A percentile compares a stretch with the other conserved stretches of the same genome.
phyloP scores from a whole-genome alignment of 2,888 invertebrate genomes.

The Flexamia atlantica region DNA sequence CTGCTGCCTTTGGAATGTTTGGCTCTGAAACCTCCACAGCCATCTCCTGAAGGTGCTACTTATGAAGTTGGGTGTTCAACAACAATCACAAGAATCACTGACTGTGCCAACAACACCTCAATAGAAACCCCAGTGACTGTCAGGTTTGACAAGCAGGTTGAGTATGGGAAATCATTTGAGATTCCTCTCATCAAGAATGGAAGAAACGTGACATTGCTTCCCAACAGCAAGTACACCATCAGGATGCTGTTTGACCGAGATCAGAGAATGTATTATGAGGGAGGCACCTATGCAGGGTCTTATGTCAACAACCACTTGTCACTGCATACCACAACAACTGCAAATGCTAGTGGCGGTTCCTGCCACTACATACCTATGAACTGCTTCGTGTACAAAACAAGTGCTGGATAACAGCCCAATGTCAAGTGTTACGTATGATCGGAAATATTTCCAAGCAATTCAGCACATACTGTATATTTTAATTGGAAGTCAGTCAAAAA shows the following conservation, averaged over 20 bases:
- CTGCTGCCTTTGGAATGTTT: not conserved
- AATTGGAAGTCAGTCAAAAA: no score
- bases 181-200: not conserved
- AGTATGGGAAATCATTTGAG: not conserved
- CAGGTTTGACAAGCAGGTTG: not conserved
- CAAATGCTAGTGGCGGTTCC: not conserved
- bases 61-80: not conserved
- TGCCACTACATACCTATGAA: not conserved
- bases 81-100: not conserved
- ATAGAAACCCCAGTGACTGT: not conserved
- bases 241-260: not conserved
- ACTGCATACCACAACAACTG: not conserved
- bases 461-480: no score
- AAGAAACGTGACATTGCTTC: not conserved
- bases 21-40: not conserved
- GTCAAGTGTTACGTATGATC: no score
- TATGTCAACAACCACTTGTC: not conserved
- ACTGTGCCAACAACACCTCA: not conserved
- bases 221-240: conserved; percentile 5
- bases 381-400: not conserved
- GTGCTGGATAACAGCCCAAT: not conserved
- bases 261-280: not conserved
- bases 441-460: no score
- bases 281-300: not conserved
- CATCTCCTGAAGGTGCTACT: not conserved